These are phyloP conservation scores for Elephas maximus DNA, from an alignment of 2,113 vertebrate species.

Conservation along the genomic window DNA sequence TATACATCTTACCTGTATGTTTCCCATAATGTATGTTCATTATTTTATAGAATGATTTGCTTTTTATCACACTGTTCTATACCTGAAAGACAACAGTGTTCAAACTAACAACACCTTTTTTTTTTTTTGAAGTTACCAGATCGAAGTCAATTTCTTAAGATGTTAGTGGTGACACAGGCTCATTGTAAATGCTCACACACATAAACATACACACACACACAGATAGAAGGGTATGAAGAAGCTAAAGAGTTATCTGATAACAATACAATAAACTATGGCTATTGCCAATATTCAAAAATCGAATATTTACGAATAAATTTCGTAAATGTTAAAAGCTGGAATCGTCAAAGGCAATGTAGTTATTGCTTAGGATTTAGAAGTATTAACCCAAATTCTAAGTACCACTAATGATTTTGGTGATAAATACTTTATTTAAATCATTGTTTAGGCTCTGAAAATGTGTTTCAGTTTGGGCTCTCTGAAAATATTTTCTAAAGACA, in stretches of 20 bases:
- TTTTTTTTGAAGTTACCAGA: slow-evolving; percentile 38
- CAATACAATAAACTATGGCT: background rate
- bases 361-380: background rate
- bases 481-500: background rate
- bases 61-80: background rate
- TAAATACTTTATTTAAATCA: background rate
- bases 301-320: background rate
- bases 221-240: background rate
- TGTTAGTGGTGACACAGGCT: background rate
- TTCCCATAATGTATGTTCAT: background rate
- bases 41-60: background rate
- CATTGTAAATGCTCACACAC: background rate
- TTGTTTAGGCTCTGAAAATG: slow-evolving; percentile 46
- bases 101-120: background rate
- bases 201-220: background rate
- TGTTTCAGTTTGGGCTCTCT: background rate
- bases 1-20: background rate
- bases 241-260: background rate
- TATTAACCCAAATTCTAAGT: background rate
- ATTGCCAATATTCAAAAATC: background rate
- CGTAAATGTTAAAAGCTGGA: background rate
- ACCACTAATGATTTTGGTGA: background rate
- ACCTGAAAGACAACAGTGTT: background rate
- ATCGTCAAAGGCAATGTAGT: background rate
- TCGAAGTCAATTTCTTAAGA: background rate